Base-by-base conservation (phyloP, 2,888 invertebrate species). In the Tuberolachnus salignus region DNA sequence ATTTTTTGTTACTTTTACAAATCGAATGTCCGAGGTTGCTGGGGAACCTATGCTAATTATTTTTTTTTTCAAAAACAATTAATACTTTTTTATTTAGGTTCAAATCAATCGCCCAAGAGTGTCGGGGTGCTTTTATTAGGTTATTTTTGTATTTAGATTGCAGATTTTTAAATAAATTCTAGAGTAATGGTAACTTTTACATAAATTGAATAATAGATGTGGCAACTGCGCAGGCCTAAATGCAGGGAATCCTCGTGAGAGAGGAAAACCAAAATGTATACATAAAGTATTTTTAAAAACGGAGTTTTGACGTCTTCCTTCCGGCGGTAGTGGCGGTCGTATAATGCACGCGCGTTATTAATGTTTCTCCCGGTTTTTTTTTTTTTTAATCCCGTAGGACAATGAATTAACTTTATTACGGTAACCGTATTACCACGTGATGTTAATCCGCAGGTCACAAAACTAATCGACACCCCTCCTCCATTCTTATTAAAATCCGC, bases 381-480 rank as follows among this genome's bases (percentile, higher is more conserved):
- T 34, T 34, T 34, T 34, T 23, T 71, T 71, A 71, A 71, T 71
- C 70, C 70, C 70, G 6, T 23, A n/a, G 57, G 70, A 57, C 44
- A n/a, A n/a, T n/a, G n/a, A n/a, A n/a, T n/a, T n/a, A n/a, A n/a
- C n/a, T n/a, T n/a, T n/a, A n/a, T 23, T 46, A n/a, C 16, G 34
- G 34, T n/a, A 70, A 55, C 55, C 42, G 23, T 70, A 55, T 70
- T 55, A 70, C 23, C 55, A 42, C 51, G 55, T 70, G 34, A 34
- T 34, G 6, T 34, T 57, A 46, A 71, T 57, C 44, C 44, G 1
- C 42, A 21, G 19, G 55, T 70, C 70, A n/a, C 44, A 57, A 13
- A 57, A 70, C 70, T 57, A 34, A 53, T 10, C 53, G 9, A 53
- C 0, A 6, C 51, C 53, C 1, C 19, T 1, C 19, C 10, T 19